Conservation (phyloP, 2,113 vertebrate species). For the Corvus moneduloides region DNA sequence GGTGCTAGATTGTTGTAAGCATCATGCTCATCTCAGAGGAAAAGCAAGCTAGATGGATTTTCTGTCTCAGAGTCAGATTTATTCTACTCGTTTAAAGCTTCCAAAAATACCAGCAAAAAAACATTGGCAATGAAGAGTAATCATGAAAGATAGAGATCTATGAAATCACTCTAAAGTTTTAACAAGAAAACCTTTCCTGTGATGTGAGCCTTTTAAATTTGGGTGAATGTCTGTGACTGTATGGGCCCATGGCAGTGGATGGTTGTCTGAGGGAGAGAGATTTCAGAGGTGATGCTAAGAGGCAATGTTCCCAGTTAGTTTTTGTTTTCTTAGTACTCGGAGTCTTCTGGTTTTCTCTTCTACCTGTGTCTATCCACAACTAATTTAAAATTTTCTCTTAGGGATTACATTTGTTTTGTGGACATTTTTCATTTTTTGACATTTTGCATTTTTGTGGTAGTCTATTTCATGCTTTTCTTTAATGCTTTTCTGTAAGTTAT, state of each 20-base stretch:
- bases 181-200: neutral
- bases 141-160: neutral
- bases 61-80: slow-evolving; percentile 2
- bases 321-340: neutral
- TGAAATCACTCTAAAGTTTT: neutral
- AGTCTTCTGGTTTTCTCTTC: neutral
- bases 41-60: slow-evolving; percentile 24
- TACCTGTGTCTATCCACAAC: neutral
- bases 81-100: neutral
- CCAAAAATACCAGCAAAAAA: neutral
- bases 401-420: neutral
- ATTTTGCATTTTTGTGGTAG: neutral
- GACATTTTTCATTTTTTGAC: neutral
- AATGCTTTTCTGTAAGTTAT: neutral
- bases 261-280: neutral
- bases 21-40: neutral
- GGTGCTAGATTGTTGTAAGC: neutral
- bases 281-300: neutral
- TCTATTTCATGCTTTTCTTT: neutral
- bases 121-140: neutral
- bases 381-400: neutral
- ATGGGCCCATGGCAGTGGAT: neutral
- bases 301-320: neutral
- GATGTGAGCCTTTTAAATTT: neutral
- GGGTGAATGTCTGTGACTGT: neutral